These are phyloP conservation scores for Tautogolabrus adspersus DNA, from an alignment of 2,113 vertebrate genomes.

Conservation along the genomic window DNA sequence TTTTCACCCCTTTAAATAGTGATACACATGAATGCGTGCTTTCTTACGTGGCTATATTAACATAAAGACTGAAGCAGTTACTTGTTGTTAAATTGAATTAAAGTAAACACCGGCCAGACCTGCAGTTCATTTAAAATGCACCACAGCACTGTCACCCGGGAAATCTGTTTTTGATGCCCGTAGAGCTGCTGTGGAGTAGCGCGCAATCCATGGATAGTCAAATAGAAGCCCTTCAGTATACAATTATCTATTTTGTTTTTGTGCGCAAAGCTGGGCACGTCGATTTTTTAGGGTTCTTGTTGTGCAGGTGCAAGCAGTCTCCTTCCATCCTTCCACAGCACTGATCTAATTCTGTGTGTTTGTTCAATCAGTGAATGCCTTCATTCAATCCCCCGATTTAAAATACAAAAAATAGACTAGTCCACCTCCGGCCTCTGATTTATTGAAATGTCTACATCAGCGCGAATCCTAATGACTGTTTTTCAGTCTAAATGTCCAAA, in stretches of 20 bases:
- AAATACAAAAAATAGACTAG: not conserved
- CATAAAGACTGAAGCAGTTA: no score
- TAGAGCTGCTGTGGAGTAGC: slow-evolving; percentile 40
- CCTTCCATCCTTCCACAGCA: not conserved
- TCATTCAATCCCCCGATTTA: slow-evolving; percentile 30
- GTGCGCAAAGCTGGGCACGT: not conserved
- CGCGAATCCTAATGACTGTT: slow-evolving; percentile 20
- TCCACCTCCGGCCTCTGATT: not conserved
- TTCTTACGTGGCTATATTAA: no score
- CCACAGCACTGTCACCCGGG: slow-evolving; percentile 97
- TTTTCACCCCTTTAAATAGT: no score
- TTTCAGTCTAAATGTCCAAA: slow-evolving; percentile 50
- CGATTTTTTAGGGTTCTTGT: not conserved
- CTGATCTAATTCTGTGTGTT: not conserved
- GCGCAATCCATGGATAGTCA: no score
- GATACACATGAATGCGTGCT: no score
- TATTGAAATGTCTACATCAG: slow-evolving; percentile 38
- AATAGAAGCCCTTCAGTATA: no score
- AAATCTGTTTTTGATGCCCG: slow-evolving; percentile 76
- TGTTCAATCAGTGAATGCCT: slow-evolving; percentile 24
- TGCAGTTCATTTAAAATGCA: slow-evolving; percentile 90
- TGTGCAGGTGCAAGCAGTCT: slow-evolving; percentile 20
- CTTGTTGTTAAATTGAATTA: no score
- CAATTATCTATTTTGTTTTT: no score
- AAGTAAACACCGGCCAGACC: slow-evolving; percentile 73